Conservation (phyloP, 2,113 vertebrate genomes). For the Odontesthes bonariensis region DNA sequence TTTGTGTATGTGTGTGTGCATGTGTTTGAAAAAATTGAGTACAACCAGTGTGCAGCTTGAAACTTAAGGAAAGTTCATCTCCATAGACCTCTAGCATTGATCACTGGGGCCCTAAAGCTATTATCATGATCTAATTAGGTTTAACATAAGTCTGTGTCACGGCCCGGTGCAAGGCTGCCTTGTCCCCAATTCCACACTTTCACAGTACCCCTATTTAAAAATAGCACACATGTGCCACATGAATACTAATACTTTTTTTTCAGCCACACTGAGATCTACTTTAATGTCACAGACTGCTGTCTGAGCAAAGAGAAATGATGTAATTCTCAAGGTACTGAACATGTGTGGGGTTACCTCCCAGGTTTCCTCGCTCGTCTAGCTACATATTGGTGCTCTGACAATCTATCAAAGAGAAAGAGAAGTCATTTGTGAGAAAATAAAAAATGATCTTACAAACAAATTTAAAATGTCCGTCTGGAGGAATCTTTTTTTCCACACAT, state of each 20-base stretch:
- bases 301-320: constrained; percentile 32
- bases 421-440: not conserved
- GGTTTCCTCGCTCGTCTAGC: not conserved
- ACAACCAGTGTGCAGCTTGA: constrained; percentile 54
- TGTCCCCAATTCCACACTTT: constrained; percentile 83
- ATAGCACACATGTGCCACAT: constrained; percentile 73
- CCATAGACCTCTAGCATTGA: constrained; percentile 82
- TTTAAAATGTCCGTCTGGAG: not conserved
- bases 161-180: constrained; percentile 83
- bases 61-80: constrained; percentile 80
- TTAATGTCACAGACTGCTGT: constrained; percentile 53
- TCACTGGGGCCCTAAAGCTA: constrained; percentile 87
- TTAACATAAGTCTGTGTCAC: constrained; percentile 86
- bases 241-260: constrained; percentile 57
- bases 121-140: constrained; percentile 88
- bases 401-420: not conserved
- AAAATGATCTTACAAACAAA: not conserved
- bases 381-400: not conserved
- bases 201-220: constrained; percentile 79
- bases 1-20: constrained; percentile 19
- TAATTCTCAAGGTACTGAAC: not conserved
- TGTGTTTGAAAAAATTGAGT: constrained; percentile 38
- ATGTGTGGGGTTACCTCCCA: constrained; percentile 13
- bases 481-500: not conserved
- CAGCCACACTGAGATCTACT: constrained; percentile 36